Evolutionary conservation across 2,888 invertebrate genomes (phyloP).

Genomic region (Noctua pronuba): DNA sequence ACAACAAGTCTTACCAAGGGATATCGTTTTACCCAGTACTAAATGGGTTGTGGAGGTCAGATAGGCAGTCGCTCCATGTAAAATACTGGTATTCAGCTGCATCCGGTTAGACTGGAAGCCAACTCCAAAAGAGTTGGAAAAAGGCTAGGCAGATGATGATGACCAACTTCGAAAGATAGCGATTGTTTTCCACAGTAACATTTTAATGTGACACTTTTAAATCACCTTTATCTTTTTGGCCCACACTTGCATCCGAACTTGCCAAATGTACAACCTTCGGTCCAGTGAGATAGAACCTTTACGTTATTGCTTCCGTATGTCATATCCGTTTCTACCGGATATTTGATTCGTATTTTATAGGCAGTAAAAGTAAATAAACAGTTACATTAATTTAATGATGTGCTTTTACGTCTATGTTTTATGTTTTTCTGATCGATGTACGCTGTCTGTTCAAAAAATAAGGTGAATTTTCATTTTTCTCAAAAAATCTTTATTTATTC

Average conservation of each 20-base stretch:
- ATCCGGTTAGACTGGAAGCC: too few relatives aligned
- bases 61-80: too few relatives aligned
- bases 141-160: too few relatives aligned
- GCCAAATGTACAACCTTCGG: conserved; percentile 22
- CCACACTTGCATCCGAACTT: background rate
- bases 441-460: too few relatives aligned
- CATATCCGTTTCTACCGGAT: conserved; percentile 35
- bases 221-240: conserved; percentile 35
- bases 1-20: too few relatives aligned
- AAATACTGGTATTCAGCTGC: too few relatives aligned
- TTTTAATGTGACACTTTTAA: conserved; percentile 9
- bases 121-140: too few relatives aligned
- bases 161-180: background rate
- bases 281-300: background rate
- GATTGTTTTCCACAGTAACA: background rate
- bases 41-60: too few relatives aligned
- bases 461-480: too few relatives aligned
- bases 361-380: conserved; percentile 3
- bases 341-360: conserved; percentile 17
- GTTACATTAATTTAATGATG: conserved; percentile 7
- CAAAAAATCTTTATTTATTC: too few relatives aligned
- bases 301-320: conserved; percentile 41
- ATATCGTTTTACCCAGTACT: too few relatives aligned
- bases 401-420: background rate
- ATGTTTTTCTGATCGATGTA: background rate